Evolutionary conservation across 2,797 vertebrate genomes (phyloP), one percentile per base, ranked within the genome.

Genomic region (Halcyon leucocephala): DNA sequence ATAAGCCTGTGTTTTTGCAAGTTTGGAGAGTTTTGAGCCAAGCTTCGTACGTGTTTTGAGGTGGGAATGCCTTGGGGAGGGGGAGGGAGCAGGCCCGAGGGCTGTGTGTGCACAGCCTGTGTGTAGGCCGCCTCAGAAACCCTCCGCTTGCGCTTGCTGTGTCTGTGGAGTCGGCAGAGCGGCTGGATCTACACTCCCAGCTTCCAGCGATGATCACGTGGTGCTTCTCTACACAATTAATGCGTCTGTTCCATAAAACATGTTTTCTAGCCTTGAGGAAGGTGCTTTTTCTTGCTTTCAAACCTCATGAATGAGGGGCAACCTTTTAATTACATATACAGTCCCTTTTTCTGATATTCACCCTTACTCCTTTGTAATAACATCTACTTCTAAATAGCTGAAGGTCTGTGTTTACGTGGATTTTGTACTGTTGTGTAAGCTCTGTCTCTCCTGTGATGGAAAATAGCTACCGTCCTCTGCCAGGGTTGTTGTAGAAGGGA

Each of bases 281-380:
- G 55, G 58, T 49, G 39, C 33, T 77, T 86, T 88, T 89, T 69
- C 55, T 78, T 91, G 46, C 72, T 86, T 93, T 90, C 25, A 81
- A 57, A 26, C 39, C 54, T 92, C 77, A 12, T 77, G 55, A 89
- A 94, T 66, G 62, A 89, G 26, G 55, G 57, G 15, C 67, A 91
- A 51, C 20, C 55, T 88, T 89, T 93, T 90, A 95, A 86, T 94
- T 90, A 73, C 0, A 0, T 35, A 14, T 57, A n/a, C 0, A 69
- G 44, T 67, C 62, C 41, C 20, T 49, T 76, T 42, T 44, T 76
- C 35, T 29, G 42, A 24, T 51, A 44, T 33, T 79, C 39, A 39
- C 24, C 15, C 22, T 73, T 52, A 31, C 73, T 33, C 7, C 44
- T 74, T 86, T 57, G 37, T 82, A 81, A 65, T 46, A 60, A 51